Evolutionary conservation across 2,113 vertebrate species (phyloP).

Genomic region (Pluvialis apricaria): DNA sequence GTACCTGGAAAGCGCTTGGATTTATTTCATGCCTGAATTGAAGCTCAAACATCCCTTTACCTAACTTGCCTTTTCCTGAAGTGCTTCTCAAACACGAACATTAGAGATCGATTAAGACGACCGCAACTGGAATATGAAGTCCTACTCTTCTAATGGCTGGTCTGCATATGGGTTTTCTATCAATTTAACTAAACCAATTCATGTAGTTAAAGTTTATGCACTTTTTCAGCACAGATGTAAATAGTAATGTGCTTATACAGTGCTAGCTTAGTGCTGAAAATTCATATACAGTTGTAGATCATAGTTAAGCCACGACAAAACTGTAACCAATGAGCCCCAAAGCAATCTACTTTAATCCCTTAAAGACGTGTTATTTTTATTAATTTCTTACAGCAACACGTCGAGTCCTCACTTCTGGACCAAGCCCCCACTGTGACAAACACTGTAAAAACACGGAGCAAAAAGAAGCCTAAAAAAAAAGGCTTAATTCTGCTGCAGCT

Average conservation of each 20-base stretch:
- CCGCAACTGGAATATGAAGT: neutral
- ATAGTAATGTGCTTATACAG: neutral
- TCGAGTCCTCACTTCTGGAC: neutral
- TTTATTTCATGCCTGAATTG: neutral
- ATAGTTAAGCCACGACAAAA: neutral
- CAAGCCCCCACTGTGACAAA: neutral
- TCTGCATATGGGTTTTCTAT: neutral
- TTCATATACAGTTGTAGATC: neutral
- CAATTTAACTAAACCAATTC: neutral
- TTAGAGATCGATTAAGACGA: neutral
- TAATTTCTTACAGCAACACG: slow-evolving; percentile 9
- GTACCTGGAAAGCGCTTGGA: neutral
- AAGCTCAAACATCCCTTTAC: neutral
- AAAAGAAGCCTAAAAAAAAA: neutral
- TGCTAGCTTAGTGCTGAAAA: slow-evolving; percentile 2
- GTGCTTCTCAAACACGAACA: neutral
- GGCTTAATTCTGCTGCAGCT: neutral
- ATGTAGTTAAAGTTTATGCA: neutral
- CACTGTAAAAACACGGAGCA: neutral
- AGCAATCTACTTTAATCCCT: neutral
- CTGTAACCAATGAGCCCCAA: neutral
- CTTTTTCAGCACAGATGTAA: neutral
- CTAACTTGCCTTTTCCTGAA: neutral
- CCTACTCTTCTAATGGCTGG: neutral
- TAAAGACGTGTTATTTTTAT: neutral